Conservation (phyloP, 2,113 vertebrate genomes). For the Pelecanus crispus region DNA sequence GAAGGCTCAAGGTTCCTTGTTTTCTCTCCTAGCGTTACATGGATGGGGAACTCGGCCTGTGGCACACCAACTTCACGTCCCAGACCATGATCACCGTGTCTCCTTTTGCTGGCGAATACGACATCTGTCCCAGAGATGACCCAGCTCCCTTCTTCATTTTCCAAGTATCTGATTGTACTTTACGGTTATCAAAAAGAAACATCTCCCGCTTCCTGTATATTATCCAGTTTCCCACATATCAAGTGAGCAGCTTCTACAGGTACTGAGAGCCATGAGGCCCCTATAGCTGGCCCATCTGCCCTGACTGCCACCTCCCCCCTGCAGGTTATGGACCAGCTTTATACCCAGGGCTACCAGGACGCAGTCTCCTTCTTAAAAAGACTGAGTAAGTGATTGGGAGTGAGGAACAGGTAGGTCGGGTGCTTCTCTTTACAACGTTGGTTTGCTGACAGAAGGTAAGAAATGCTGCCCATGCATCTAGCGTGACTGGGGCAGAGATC, state of each 20-base stretch:
- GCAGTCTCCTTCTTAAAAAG: background rate
- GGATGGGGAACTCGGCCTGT: constrained; percentile 76
- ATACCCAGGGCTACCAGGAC: constrained; percentile 27
- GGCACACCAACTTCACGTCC: constrained; percentile 24
- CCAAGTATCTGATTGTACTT: constrained; percentile 13
- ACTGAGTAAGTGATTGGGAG: background rate
- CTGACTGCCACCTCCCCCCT: background rate
- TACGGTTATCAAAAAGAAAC: constrained; percentile 69
- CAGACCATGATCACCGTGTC: constrained; percentile 68
- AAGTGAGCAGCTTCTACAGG: constrained; percentile 56
- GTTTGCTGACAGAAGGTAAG: background rate
- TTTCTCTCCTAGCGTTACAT: constrained; percentile 63
- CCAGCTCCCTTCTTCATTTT: constrained; percentile 33
- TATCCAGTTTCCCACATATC: background rate
- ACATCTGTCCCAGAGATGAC: constrained; percentile 75
- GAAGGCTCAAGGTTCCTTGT: background rate
- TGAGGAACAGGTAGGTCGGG: background rate
- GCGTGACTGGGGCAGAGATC: background rate
- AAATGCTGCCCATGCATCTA: background rate
- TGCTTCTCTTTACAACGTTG: rapidly evolving
- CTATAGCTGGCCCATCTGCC: background rate
- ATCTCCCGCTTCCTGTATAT: constrained; percentile 10
- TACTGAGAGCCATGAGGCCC: background rate
- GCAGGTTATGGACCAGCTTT: background rate
- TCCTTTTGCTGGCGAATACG: constrained; percentile 71